Evolutionary conservation across 1,140 invertebrate species (phyloP).

Genomic region (Delia radicum): DNA sequence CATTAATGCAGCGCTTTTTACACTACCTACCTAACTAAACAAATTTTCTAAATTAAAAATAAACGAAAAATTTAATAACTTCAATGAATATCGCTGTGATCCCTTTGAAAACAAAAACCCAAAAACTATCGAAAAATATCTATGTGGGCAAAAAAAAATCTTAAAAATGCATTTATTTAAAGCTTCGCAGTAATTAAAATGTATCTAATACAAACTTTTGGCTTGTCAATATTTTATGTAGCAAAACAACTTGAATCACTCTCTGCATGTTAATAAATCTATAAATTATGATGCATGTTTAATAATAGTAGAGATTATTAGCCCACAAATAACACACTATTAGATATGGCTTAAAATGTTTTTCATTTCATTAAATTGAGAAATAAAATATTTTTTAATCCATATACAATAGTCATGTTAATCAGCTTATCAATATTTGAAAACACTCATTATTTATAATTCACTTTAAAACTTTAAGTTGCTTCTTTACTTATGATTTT

Average conservation of each 20-base stretch:
- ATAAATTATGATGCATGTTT: background rate
- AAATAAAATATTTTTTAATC: background rate
- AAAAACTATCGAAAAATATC: background rate
- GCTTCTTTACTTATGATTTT: background rate
- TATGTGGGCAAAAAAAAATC: too few relatives aligned
- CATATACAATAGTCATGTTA: background rate
- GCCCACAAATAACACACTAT: too few relatives aligned
- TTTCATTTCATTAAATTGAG: background rate
- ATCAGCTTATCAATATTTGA: background rate
- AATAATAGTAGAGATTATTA: too few relatives aligned
- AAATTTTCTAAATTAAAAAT: background rate
- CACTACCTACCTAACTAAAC: constrained; percentile 1
- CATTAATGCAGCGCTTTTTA: constrained; percentile 19
- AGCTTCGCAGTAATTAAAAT: constrained; percentile 20
- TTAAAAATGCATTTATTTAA: background rate
- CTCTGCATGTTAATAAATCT: background rate
- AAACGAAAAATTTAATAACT: background rate
- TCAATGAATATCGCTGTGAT: too few relatives aligned
- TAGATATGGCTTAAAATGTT: background rate
- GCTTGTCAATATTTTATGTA: background rate
- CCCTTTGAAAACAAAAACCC: background rate
- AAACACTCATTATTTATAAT: background rate
- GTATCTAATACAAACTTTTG: background rate
- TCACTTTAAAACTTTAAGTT: background rate
- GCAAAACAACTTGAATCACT: background rate